Evolutionary conservation across 30 jellyfish, hydroid and myxozoan genomes (phyloP).

Genomic region (Mastigias papua): DNA sequence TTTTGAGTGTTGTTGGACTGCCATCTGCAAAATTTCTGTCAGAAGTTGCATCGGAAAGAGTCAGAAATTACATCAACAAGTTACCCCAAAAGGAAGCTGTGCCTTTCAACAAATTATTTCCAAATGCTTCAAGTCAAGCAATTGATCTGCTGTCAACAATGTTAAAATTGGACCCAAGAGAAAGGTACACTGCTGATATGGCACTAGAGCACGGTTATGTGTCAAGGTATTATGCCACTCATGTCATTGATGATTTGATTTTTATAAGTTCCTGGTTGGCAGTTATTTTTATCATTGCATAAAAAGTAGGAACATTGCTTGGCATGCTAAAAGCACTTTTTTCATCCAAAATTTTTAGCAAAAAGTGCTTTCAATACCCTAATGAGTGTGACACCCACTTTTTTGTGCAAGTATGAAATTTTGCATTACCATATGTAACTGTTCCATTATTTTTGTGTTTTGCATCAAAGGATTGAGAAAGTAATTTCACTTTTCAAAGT

Average conservation of each 20-base stretch:
- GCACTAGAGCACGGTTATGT: constrained; percentile 85
- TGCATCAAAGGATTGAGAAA: background rate
- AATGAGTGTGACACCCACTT: too few species aligned
- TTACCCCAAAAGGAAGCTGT: constrained; percentile 98
- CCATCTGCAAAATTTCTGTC: constrained; percentile 90
- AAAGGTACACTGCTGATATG: constrained; percentile 68
- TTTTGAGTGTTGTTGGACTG: constrained; percentile 94
- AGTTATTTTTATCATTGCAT: too few species aligned
- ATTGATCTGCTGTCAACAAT: constrained; percentile 67
- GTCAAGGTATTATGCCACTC: constrained; percentile 33
- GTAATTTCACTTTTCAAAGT: background rate
- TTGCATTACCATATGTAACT: background rate
- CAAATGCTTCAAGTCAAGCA: constrained; percentile 78
- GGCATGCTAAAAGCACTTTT: too few species aligned
- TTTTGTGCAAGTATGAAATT: background rate
- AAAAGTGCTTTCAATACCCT: too few species aligned
- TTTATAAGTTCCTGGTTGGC: too few species aligned
- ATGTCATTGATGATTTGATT: too few species aligned
- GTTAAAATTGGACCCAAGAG: constrained; percentile 90
- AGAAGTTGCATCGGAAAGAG: constrained; percentile 93
- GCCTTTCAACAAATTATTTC: constrained; percentile 74
- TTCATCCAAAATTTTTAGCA: too few species aligned
- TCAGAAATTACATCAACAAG: constrained; percentile 77
- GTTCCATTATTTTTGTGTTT: too few species aligned
- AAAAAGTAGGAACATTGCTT: too few species aligned